phyloP scores from a whole-genome alignment of 92 coral and sea anemone species.

The Isaurus tuberculatus region DNA sequence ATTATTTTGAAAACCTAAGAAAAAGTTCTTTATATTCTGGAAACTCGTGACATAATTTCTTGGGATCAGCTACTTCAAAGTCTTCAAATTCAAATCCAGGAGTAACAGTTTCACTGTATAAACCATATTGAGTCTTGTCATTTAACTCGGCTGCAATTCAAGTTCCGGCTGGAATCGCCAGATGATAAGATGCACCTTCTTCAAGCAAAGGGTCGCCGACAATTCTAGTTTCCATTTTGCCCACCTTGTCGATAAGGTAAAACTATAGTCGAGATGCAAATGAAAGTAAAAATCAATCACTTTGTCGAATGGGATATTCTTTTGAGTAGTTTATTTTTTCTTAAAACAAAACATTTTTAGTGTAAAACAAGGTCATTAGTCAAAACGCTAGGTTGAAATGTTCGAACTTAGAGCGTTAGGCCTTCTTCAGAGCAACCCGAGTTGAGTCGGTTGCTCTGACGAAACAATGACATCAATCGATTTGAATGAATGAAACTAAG shows the following conservation, averaged over 20 bases:
- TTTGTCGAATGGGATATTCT: too few relatives aligned
- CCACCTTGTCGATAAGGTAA: constrained; percentile 39
- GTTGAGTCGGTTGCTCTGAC: too few relatives aligned
- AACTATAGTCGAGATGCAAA: background rate
- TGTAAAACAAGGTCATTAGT: too few relatives aligned
- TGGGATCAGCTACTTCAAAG: constrained; percentile 35
- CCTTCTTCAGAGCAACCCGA: too few relatives aligned
- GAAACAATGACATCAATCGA: too few relatives aligned
- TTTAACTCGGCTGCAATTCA: constrained; percentile 25
- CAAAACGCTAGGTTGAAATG: too few relatives aligned
- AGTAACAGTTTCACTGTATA: constrained; percentile 36
- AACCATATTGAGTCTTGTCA: constrained; percentile 38
- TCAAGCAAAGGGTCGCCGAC: constrained; percentile 35
- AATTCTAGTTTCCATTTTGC: constrained; percentile 10
- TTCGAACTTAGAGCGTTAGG: too few relatives aligned
- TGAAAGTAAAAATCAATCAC: background rate
- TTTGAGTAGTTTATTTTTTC: too few relatives aligned
- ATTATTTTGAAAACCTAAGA: background rate
- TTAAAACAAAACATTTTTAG: too few relatives aligned
- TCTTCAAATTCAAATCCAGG: constrained; percentile 39
- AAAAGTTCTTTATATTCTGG: constrained; percentile 31
- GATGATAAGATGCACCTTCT: constrained; percentile 22
- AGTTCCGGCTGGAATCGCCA: constrained; percentile 38
- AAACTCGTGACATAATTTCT: constrained; percentile 11
- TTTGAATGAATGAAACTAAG: too few relatives aligned